A percentile compares a stretch with the other conserved stretches of the same genome.
phyloP scores from a whole-genome alignment of 92 coral and sea anemone species.

The Siderastrea siderea region DNA sequence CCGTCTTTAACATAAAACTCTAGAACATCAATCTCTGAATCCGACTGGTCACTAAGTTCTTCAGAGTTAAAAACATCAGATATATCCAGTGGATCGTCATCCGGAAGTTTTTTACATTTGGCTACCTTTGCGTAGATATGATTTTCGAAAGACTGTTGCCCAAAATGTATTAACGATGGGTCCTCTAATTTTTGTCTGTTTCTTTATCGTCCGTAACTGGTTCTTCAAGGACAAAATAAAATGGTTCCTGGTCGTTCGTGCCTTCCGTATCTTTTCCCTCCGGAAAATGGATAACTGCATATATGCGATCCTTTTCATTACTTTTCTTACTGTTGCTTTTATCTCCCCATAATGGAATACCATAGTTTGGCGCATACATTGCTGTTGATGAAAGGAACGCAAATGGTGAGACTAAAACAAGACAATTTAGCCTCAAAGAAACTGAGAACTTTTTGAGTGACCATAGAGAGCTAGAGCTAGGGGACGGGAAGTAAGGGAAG shows the following conservation, averaged over 20 bases:
- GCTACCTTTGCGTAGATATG: constrained; percentile 5
- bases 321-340: not conserved
- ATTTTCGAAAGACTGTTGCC: not conserved
- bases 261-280: not conserved
- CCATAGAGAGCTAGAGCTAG: too few relatives aligned
- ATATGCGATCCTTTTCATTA: not conserved
- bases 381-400: not conserved
- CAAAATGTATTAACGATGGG: not conserved
- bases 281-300: constrained; percentile 9
- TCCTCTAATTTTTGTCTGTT: not conserved
- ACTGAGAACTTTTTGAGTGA: too few relatives aligned
- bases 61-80: not conserved
- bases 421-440: not conserved
- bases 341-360: constrained; percentile 19
- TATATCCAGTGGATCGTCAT: not conserved
- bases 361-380: constrained; percentile 11
- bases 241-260: not conserved
- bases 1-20: not conserved
- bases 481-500: too few relatives aligned
- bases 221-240: not conserved
- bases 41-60: not conserved
- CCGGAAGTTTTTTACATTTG: not conserved
- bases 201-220: not conserved
- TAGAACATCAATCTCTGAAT: not conserved
- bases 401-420: not conserved